Conservation (phyloP, 2,113 vertebrate genomes). For the Etia nguti region DNA sequence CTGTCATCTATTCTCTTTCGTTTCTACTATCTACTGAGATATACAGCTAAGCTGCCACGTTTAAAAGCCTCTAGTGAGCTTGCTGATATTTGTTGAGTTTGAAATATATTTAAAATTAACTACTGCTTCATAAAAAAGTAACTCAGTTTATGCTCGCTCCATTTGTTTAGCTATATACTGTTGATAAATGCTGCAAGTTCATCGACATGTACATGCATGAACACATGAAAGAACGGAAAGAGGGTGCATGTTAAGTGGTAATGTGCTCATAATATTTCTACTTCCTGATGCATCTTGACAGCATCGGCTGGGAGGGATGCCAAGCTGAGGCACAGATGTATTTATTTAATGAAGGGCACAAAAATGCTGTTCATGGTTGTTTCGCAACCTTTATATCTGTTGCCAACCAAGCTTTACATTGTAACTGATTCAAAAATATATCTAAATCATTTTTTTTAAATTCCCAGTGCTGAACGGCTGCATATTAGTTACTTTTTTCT, state of each 20-base stretch:
- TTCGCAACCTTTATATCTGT: neutral
- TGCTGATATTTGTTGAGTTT: neutral
- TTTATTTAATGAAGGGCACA: neutral
- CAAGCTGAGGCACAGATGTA: neutral
- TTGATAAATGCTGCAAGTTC: neutral
- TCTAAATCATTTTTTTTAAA: neutral
- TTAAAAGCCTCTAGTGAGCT: neutral
- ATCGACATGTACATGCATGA: neutral
- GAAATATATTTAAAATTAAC: neutral
- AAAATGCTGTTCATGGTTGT: neutral
- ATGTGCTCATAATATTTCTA: neutral
- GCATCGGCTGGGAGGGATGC: neutral
- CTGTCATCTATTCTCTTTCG: neutral
- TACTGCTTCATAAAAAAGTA: neutral
- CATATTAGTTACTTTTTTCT: neutral
- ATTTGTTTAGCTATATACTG: neutral
- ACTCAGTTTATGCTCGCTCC: neutral
- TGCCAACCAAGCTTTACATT: neutral
- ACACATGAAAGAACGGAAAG: neutral
- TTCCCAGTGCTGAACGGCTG: neutral
- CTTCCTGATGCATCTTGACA: neutral
- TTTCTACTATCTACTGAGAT: neutral
- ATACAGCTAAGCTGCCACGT: neutral
- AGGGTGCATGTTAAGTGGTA: neutral
- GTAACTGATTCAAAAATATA: neutral